phyloP scores from a whole-genome alignment of 2,113 vertebrate genomes.

The Apeltes quadracus region DNA sequence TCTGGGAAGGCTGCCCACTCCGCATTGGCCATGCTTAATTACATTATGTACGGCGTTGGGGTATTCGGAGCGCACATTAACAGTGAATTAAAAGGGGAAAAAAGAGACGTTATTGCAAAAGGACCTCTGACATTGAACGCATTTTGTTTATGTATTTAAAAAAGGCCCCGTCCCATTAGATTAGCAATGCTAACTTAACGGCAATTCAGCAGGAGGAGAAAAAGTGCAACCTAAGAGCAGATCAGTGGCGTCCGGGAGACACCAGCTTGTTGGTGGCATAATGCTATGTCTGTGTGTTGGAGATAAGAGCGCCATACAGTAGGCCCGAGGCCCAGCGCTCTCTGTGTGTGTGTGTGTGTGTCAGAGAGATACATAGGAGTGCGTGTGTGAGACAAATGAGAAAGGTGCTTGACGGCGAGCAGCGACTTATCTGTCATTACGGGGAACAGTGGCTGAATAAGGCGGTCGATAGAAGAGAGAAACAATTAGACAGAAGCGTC shows the following conservation, averaged over 20 bases:
- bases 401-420: slow-evolving; percentile 66
- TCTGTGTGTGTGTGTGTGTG: slow-evolving; percentile 25
- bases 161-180: slow-evolving; percentile 77
- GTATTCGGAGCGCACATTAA: slow-evolving; percentile 72
- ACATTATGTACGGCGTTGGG: slow-evolving; percentile 75
- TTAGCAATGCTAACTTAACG: slow-evolving; percentile 80
- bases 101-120: slow-evolving; percentile 73
- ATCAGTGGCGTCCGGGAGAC: slow-evolving; percentile 55
- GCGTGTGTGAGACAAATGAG: slow-evolving; percentile 63
- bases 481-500: slow-evolving; percentile 53
- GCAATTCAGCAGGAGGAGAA: slow-evolving; percentile 50
- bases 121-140: slow-evolving; percentile 75
- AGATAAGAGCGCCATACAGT: slow-evolving; percentile 76
- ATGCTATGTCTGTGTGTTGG: slow-evolving; percentile 71
- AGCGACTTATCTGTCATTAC: slow-evolving; percentile 70
- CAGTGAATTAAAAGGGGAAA: slow-evolving; percentile 61
- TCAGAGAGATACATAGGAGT: slow-evolving; percentile 38
- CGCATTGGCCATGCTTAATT: slow-evolving; percentile 85
- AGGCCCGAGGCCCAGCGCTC: slow-evolving; percentile 58
- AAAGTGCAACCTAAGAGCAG: slow-evolving; percentile 72
- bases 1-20: slow-evolving; percentile 79
- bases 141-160: slow-evolving; percentile 71
- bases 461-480: slow-evolving; percentile 46
- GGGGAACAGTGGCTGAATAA: slow-evolving; percentile 59
- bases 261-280: slow-evolving; percentile 69